Evolutionary conservation across 2,113 vertebrate species (phyloP).

Genomic region (Chrysemys picta): DNA sequence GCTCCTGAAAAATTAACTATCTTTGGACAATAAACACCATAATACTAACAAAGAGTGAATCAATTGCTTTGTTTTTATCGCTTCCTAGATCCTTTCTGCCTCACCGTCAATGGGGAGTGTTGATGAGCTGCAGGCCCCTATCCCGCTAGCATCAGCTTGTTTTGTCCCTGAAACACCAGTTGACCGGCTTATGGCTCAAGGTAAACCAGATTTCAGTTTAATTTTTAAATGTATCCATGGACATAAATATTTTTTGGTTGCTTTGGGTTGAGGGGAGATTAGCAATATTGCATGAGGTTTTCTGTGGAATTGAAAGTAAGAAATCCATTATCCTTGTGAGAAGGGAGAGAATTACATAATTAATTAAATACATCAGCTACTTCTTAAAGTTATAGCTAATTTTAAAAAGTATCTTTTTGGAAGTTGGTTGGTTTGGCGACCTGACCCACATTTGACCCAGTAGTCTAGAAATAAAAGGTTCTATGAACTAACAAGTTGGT

Average conservation of each 20-base stretch:
- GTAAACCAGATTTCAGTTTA: slow-evolving; percentile 63
- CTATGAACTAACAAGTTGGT: not conserved
- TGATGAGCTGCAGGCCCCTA: slow-evolving; percentile 65
- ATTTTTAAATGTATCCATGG: not conserved
- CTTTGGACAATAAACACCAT: not conserved
- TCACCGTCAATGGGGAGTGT: slow-evolving; percentile 63
- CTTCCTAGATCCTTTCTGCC: slow-evolving; percentile 75
- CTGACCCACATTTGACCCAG: not conserved
- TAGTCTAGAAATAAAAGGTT: not conserved
- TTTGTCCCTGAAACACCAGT: slow-evolving; percentile 73
- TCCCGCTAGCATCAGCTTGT: slow-evolving; percentile 31
- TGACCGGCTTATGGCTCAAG: slow-evolving; percentile 86
- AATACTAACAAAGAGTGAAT: not conserved
- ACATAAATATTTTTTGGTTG: too few relatives aligned
- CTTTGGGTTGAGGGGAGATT: rapidly evolving
- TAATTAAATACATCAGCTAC: not conserved
- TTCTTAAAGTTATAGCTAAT: not conserved
- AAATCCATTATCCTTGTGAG: not conserved
- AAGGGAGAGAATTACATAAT: not conserved
- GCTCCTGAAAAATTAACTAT: not conserved
- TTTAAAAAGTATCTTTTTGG: not conserved
- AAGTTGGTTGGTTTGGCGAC: not conserved
- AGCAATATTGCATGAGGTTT: not conserved
- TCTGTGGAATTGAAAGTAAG: not conserved
- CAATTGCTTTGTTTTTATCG: not conserved